These are phyloP conservation scores for Scomberomorus guttatus DNA, from an alignment of 2,797 vertebrate species.

Conservation along the genomic window DNA sequence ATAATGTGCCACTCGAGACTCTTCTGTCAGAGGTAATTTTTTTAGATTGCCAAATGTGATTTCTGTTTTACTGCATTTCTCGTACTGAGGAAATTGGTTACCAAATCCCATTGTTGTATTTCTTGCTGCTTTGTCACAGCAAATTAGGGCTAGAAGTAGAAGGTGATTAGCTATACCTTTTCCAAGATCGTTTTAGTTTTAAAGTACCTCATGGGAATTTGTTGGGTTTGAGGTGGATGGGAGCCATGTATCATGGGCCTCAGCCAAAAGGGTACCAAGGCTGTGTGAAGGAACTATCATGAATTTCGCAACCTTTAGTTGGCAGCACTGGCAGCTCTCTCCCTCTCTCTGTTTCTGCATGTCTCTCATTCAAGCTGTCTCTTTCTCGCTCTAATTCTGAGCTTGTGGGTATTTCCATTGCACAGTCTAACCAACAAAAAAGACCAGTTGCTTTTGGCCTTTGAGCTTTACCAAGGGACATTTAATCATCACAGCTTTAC, in stretches of 20 bases:
- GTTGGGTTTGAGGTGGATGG: conserved; percentile 54
- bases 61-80: conserved; percentile 67
- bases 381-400: conserved; percentile 64
- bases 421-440: conserved; percentile 81
- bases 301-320: conserved; percentile 63
- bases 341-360: conserved; percentile 34
- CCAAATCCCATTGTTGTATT: conserved; percentile 66
- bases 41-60: conserved; percentile 52
- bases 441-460: conserved; percentile 82
- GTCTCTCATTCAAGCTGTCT: conserved; percentile 54
- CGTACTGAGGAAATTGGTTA: conserved; percentile 57
- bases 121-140: conserved; percentile 62
- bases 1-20: conserved; percentile 71
- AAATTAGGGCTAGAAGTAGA: conserved; percentile 59
- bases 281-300: conserved; percentile 61
- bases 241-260: conserved; percentile 52
- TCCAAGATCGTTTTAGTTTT: conserved; percentile 60
- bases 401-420: conserved; percentile 82
- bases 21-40: conserved; percentile 68
- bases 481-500: conserved; percentile 81
- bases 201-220: conserved; percentile 60
- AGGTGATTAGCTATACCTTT: conserved; percentile 49
- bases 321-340: conserved; percentile 52
- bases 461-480: conserved; percentile 72
- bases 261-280: conserved; percentile 62